These are phyloP conservation scores for Ethmia dodecea DNA, from an alignment of 2,888 invertebrate genomes.

Conservation along the genomic window DNA sequence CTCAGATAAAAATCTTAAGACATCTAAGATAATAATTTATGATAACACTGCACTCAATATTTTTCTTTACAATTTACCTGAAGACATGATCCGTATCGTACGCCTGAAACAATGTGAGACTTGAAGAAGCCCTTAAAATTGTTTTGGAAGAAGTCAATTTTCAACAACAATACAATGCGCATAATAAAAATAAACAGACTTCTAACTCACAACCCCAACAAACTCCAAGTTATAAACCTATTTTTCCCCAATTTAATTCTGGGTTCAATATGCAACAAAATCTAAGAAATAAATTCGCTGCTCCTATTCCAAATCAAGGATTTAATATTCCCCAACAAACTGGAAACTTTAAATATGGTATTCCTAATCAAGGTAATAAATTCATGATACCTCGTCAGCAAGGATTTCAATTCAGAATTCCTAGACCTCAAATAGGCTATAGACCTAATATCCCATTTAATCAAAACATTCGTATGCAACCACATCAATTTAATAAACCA, in stretches of 20 bases:
- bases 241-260: slow-evolving; percentile 1
- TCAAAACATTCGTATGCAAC: too few species aligned
- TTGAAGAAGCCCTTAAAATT: background rate
- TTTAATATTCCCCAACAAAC: too few species aligned
- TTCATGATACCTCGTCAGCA: too few species aligned
- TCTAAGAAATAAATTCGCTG: too few species aligned
- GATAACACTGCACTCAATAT: slow-evolving; percentile 15
- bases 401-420: too few species aligned
- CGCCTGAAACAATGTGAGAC: slow-evolving; percentile 1
- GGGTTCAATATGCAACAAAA: too few species aligned
- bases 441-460: slow-evolving; percentile 1
- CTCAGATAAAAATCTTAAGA: background rate
- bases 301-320: too few species aligned
- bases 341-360: too few species aligned
- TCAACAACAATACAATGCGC: background rate
- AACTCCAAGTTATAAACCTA: slow-evolving; percentile 3
- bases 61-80: slow-evolving; percentile 14
- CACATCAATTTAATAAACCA: too few species aligned
- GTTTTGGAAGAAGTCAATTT: slow-evolving; percentile 6
- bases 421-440: background rate
- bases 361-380: too few species aligned
- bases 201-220: too few species aligned
- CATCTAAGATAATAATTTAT: slow-evolving; percentile 12
- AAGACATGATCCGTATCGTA: slow-evolving; percentile 10
- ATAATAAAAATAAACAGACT: slow-evolving; percentile 1